Evolutionary conservation across 2,888 invertebrate species (phyloP).

Genomic region (Kuschelorhynchus macadamiae): DNA sequence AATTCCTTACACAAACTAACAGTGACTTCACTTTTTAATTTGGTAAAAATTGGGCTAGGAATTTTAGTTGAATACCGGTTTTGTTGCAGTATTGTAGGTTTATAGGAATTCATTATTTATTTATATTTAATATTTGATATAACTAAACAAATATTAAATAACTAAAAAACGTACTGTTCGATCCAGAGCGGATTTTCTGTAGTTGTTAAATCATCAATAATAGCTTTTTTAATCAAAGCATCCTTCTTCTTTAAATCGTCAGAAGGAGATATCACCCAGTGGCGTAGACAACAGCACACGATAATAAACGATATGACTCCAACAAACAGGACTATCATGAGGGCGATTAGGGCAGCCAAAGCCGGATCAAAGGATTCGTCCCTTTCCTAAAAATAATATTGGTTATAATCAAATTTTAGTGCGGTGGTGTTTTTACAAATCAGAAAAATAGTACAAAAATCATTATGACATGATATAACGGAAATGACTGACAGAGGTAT

Average conservation of each 20-base stretch:
- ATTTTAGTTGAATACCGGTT: too few species aligned
- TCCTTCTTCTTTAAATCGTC: constrained; percentile 86
- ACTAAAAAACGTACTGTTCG: constrained; percentile 78
- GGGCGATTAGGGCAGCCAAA: constrained; percentile 86
- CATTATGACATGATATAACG: too few species aligned
- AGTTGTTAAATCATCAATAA: constrained; percentile 88
- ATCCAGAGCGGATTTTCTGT: constrained; percentile 95
- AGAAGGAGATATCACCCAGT: constrained; percentile 89
- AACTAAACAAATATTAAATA: too few species aligned
- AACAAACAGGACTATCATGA: constrained; percentile 87
- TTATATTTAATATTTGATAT: too few species aligned
- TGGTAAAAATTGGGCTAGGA: too few species aligned
- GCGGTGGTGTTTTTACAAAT: too few species aligned
- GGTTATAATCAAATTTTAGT: background rate
- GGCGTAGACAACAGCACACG: constrained; percentile 89
- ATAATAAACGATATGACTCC: constrained; percentile 89
- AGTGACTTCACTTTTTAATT: too few species aligned
- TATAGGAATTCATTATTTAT: too few species aligned
- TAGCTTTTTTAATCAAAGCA: constrained; percentile 85
- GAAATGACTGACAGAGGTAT: too few species aligned
- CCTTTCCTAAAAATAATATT: constrained; percentile 68
- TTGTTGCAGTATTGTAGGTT: too few species aligned
- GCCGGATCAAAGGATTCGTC: constrained; percentile 89
- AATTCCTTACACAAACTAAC: too few species aligned
- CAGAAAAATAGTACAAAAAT: too few species aligned